Conservation (phyloP, 2,888 invertebrate species). For the Nudaria mundana region DNA sequence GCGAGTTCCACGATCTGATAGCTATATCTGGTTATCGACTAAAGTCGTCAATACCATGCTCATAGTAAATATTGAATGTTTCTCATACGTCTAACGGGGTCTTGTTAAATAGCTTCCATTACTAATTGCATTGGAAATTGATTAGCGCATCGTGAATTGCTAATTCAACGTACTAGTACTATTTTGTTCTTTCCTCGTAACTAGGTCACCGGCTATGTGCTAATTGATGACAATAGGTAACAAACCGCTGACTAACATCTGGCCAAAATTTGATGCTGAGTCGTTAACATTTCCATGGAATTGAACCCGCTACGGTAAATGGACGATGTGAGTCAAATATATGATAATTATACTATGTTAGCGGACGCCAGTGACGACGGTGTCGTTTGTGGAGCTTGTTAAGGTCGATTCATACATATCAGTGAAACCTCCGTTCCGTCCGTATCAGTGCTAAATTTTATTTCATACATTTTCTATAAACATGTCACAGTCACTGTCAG, state of each 20-base stretch:
- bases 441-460: too few relatives aligned
- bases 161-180: slow-evolving; percentile 56
- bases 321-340: not conserved
- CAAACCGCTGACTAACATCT: slow-evolving; percentile 11
- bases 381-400: too few relatives aligned
- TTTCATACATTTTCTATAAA: too few relatives aligned
- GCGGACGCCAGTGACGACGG: too few relatives aligned
- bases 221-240: slow-evolving; percentile 48
- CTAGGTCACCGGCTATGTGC: slow-evolving; percentile 32
- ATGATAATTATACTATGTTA: not conserved
- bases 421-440: too few relatives aligned
- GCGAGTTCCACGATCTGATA: too few relatives aligned
- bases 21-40: too few relatives aligned
- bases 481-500: too few relatives aligned
- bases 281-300: not conserved
- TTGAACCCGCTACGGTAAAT: not conserved
- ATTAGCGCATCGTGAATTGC: slow-evolving; percentile 61
- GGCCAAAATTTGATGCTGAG: not conserved
- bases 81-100: slow-evolving; percentile 29
- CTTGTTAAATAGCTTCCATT: slow-evolving; percentile 42
- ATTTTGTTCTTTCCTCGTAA: slow-evolving; percentile 55
- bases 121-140: slow-evolving; percentile 58
- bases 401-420: too few relatives aligned
- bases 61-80: not conserved
- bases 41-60: not conserved